Base-by-base conservation (phyloP, 23 tunicate species). In the Corella eumyota region DNA sequence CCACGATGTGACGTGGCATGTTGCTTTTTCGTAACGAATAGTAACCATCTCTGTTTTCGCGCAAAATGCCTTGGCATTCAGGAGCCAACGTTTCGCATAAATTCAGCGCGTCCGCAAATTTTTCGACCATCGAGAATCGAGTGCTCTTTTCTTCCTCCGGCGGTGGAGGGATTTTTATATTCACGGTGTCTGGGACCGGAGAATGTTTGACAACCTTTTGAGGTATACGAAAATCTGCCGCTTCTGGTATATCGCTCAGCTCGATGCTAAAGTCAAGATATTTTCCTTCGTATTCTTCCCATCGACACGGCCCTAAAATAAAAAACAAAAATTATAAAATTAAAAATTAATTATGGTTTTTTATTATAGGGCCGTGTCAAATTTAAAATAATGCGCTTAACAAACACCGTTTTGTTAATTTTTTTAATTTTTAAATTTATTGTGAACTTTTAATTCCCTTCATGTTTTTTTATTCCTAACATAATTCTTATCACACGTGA, bases 181-280 rank as follows among this genome's bases (percentile, higher is more conserved):
- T 19, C n/a, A 63, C 38, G 3, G 26, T 27, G 2, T 27, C 34
- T 25, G 78, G 69, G 1, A 30, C 15, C 1, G 40, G 34, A 19
- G 57, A 25, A 4, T 26, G 1, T 3, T 4, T 33, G 23, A 22
- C 34, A 2, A 55, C 60, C 26, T 31, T 55, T 6, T 29, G 56
- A 15, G 36, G 34, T 34, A 34, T 32, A 21, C 28, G 34, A 22
- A 75, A 21, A 29, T 75, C 44, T 9, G 74, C 67, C 15, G 92
- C 81, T 68, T 74, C 81, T 53, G 68, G 61, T 23, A 31, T 25
- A 1, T 68, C 60, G 47, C 71, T 34, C 20, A 82, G 52, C 29
- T 82, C 81, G 17, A 82, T 74, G 58, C 45, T 78, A 59, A 50
- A 73, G 38, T 82, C 92, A 81, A 82, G 56, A 68, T 82, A 74